These are phyloP conservation scores for Aurelia sp. DNA, from an alignment of 30 jellyfish, hydroid and myxozoan genomes.

Conservation along the genomic window DNA sequence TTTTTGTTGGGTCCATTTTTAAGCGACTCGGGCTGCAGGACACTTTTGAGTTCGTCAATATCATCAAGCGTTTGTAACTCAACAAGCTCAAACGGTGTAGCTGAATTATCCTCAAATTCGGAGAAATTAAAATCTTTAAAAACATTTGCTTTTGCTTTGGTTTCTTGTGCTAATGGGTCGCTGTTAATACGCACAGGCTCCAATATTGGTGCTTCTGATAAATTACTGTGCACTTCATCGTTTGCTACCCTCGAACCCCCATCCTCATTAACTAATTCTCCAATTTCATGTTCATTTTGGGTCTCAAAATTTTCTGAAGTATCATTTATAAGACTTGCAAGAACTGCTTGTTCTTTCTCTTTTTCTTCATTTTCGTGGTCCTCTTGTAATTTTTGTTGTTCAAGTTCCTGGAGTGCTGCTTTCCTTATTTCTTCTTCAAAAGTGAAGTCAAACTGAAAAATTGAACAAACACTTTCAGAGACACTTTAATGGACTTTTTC, in stretches of 20 bases:
- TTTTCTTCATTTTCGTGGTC: neutral
- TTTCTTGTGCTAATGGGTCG: conserved; percentile 1
- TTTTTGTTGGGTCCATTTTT: neutral
- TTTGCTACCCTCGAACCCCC: neutral
- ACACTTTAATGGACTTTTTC: neutral
- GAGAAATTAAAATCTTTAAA: conserved; percentile 62
- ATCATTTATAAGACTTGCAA: neutral
- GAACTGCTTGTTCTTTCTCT: conserved; percentile 9
- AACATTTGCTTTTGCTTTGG: neutral
- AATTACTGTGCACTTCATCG: neutral
- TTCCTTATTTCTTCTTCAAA: conserved; percentile 63
- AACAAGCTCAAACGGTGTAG: conserved; percentile 95
- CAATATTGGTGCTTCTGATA: conserved; percentile 53
- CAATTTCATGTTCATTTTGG: neutral
- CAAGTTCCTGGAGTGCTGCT: conserved; percentile 37
- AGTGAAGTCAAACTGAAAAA: conserved; percentile 71
- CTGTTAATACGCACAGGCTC: conserved; percentile 42
- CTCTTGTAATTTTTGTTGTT: neutral
- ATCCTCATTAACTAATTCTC: neutral
- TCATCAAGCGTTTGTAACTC: conserved; percentile 92
- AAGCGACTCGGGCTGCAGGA: conserved; percentile 79
- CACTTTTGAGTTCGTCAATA: conserved; percentile 83
- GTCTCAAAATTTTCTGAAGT: neutral
- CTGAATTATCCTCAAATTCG: conserved; percentile 87
- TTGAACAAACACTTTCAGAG: neutral